Evolutionary conservation across 2,113 vertebrate species (phyloP).

Genomic region (Bolborhynchus lineola): DNA sequence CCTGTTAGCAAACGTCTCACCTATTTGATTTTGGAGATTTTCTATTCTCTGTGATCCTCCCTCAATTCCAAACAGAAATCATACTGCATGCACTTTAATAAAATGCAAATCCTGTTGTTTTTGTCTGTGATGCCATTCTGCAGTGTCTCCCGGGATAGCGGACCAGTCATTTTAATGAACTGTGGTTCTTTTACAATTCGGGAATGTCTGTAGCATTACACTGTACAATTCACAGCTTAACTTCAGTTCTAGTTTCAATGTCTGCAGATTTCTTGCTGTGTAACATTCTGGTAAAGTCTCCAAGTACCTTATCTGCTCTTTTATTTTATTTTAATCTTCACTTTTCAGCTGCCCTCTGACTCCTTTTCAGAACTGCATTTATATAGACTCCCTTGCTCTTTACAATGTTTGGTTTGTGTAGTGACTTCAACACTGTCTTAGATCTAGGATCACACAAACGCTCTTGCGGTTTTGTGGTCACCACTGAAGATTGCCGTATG

Average conservation of each 20-base stretch:
- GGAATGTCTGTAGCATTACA: slow-evolving; percentile 55
- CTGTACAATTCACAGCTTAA: slow-evolving; percentile 58
- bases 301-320: slow-evolving; percentile 37
- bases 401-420: slow-evolving; percentile 86
- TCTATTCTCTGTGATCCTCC: slow-evolving; percentile 44
- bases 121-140: slow-evolving; percentile 48
- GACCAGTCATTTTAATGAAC: slow-evolving; percentile 55
- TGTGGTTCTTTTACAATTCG: slow-evolving; percentile 58
- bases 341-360: slow-evolving; percentile 54
- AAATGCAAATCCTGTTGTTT: slow-evolving; percentile 53
- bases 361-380: slow-evolving; percentile 72
- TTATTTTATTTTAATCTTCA: background rate
- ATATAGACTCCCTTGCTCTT: slow-evolving; percentile 73
- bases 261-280: background rate
- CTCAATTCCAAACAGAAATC: background rate
- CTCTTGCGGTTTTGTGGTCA: slow-evolving; percentile 79
- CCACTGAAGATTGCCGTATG: slow-evolving; percentile 74
- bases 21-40: slow-evolving; percentile 35
- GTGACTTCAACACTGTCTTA: slow-evolving; percentile 81
- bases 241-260: slow-evolving; percentile 54
- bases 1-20: slow-evolving; percentile 27
- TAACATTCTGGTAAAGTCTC: slow-evolving; percentile 8
- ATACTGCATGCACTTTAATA: slow-evolving; percentile 42
- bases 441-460: slow-evolving; percentile 82
- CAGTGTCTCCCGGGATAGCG: slow-evolving; percentile 51